Evolutionary conservation across 2,888 invertebrate genomes (phyloP).

Genomic region (Andrena camellia): DNA sequence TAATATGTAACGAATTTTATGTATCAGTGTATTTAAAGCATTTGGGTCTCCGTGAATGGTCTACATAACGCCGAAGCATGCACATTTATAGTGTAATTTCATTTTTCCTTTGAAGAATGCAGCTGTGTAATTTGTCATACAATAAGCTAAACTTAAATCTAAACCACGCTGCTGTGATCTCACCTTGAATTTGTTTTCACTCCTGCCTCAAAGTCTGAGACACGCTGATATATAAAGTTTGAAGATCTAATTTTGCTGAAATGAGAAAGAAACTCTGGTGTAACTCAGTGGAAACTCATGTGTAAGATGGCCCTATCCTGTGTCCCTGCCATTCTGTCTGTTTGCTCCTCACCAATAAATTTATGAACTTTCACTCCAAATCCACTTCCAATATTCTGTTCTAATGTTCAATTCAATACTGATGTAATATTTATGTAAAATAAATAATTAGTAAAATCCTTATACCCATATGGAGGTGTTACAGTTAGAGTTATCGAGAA

Average conservation of each 20-base stretch:
- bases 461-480: constrained; percentile 2
- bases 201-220: constrained; percentile 87
- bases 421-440: constrained; percentile 22
- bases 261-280: constrained; percentile 86
- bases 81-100: constrained; percentile 78
- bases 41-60: constrained; percentile 76
- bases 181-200: constrained; percentile 87
- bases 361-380: constrained; percentile 24
- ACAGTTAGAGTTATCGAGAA: background rate
- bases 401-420: background rate
- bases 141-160: constrained; percentile 83
- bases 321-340: constrained; percentile 84
- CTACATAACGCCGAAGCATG: constrained; percentile 82
- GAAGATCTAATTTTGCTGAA: constrained; percentile 87
- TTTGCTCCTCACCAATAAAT: constrained; percentile 71
- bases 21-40: constrained; percentile 79
- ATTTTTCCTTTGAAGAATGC: constrained; percentile 75
- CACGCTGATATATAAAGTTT: constrained; percentile 87
- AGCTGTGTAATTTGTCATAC: constrained; percentile 81
- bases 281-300: constrained; percentile 80
- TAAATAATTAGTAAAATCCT: constrained; percentile 13
- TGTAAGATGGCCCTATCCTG: constrained; percentile 83
- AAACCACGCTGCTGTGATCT: constrained; percentile 85
- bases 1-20: constrained; percentile 70
- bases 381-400: constrained; percentile 25